Percentiles rank a stretch among this genome's conserved stretches.
phyloP scores from a whole-genome alignment of 2,113 vertebrate genomes.

The Chelonoidis abingdonii region DNA sequence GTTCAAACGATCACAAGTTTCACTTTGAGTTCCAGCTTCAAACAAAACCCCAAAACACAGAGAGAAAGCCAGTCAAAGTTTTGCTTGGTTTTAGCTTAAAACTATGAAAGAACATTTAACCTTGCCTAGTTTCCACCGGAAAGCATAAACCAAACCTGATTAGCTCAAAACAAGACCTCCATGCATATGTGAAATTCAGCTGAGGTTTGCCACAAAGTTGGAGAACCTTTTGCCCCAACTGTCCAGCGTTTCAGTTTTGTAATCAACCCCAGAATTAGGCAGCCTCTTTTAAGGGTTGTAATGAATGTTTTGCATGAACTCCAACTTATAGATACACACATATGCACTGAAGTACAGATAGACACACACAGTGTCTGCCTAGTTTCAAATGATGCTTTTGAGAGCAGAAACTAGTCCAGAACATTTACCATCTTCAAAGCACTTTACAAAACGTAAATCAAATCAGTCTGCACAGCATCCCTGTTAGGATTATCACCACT shows the following conservation, averaged over 20 bases:
- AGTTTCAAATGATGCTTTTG: not conserved
- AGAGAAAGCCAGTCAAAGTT: not conserved
- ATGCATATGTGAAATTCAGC: fast-evolving
- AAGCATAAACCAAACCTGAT: not conserved
- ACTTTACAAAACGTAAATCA: not conserved
- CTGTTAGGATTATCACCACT: not conserved
- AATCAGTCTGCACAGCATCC: fast-evolving
- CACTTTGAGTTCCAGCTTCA: not conserved
- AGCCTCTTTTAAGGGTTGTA: not conserved
- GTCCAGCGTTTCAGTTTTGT: not conserved
- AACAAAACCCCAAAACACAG: not conserved
- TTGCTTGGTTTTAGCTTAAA: not conserved
- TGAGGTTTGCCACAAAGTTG: not conserved
- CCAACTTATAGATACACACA: not conserved
- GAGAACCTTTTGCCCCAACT: not conserved
- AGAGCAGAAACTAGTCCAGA: not conserved
- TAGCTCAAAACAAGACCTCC: not conserved
- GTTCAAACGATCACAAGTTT: not conserved
- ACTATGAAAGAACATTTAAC: fast-evolving
- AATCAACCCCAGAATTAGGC: not conserved
- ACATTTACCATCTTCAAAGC: fast-evolving
- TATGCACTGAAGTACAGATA: not conserved
- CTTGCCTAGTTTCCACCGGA: not conserved
- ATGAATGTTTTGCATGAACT: not conserved
- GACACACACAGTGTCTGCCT: not conserved